phyloP scores from a whole-genome alignment of 2,797 vertebrate species.

The Oryzias sinensis region DNA sequence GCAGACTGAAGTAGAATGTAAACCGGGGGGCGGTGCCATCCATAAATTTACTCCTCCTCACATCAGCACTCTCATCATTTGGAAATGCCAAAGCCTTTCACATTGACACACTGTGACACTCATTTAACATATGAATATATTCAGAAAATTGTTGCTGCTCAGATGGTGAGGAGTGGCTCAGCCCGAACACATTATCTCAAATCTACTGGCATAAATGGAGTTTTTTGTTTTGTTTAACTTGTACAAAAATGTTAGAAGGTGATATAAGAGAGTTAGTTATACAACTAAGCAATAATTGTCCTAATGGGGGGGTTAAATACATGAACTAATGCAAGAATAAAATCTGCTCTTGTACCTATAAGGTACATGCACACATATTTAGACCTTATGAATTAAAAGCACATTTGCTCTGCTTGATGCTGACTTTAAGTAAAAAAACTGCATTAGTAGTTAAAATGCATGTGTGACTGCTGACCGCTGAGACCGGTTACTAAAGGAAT shows the following conservation, averaged over 20 bases:
- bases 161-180: too few relatives aligned
- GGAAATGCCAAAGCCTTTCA: background rate
- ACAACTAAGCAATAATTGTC: background rate
- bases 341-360: too few relatives aligned
- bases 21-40: background rate
- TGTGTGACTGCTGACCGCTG: too few relatives aligned
- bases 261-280: background rate
- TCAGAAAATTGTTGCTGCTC: background rate
- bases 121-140: background rate
- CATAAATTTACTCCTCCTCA: conserved; percentile 1
- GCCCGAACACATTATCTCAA: background rate
- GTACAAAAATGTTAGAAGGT: background rate
- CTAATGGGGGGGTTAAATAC: too few relatives aligned
- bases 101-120: background rate
- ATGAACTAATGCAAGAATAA: too few relatives aligned
- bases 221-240: background rate
- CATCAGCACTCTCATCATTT: background rate
- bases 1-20: conserved; percentile 1
- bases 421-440: too few relatives aligned
- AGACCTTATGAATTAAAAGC: too few relatives aligned
- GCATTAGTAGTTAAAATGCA: too few relatives aligned
- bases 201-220: background rate
- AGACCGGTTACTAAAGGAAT: too few relatives aligned
- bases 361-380: too few relatives aligned
- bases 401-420: too few relatives aligned